Conservation (phyloP, 2,888 invertebrate species). For the Torymus texanus region DNA sequence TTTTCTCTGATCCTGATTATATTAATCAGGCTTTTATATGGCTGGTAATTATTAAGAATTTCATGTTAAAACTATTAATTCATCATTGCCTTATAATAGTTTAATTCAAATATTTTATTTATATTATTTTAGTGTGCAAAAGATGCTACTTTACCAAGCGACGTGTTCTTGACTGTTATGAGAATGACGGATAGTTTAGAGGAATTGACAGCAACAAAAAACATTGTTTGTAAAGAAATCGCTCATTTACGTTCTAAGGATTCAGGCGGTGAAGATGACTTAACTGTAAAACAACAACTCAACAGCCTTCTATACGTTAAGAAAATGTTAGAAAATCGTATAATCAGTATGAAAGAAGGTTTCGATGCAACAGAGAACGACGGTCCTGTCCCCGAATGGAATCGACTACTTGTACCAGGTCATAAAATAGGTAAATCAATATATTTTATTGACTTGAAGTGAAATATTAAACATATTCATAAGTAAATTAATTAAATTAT, state of each 20-base stretch:
- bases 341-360: slow-evolving; percentile 76
- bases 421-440: slow-evolving; percentile 71
- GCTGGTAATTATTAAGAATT: slow-evolving; percentile 79
- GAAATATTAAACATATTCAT: too few relatives aligned
- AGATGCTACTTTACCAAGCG: slow-evolving; percentile 85
- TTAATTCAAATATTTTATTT: slow-evolving; percentile 18
- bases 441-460: too few relatives aligned
- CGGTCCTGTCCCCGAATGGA: slow-evolving; percentile 73
- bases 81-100: too few relatives aligned
- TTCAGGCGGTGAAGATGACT: slow-evolving; percentile 89
- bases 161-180: slow-evolving; percentile 89
- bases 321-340: slow-evolving; percentile 83
- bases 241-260: slow-evolving; percentile 88
- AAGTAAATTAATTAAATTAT: not conserved
- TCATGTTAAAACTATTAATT: too few relatives aligned
- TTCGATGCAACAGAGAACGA: slow-evolving; percentile 76
- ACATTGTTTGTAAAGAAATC: slow-evolving; percentile 88
- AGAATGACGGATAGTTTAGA: slow-evolving; percentile 87
- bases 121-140: slow-evolving; percentile 83
- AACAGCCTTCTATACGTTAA: slow-evolving; percentile 88
- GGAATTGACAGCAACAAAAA: slow-evolving; percentile 88
- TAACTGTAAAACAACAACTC: slow-evolving; percentile 88
- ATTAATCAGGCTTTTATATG: slow-evolving; percentile 92
- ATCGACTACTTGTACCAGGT: slow-evolving; percentile 74
- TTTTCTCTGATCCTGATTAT: slow-evolving; percentile 92